Evolutionary conservation across 2,888 invertebrate genomes (phyloP).

Genomic region (Alviniconcha strummeri): DNA sequence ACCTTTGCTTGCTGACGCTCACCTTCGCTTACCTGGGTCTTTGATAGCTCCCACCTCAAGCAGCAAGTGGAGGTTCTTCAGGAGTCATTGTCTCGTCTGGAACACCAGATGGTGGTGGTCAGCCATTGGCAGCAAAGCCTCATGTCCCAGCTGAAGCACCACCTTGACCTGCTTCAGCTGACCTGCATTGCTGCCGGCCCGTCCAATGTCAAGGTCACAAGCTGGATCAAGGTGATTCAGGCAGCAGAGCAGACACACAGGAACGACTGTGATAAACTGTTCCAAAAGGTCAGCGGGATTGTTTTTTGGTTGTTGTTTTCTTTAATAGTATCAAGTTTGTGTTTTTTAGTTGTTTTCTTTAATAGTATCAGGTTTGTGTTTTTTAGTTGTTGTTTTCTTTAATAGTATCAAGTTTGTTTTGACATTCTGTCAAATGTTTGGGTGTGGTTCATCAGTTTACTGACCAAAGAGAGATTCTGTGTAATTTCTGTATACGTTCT

Average conservation of each 20-base stretch:
- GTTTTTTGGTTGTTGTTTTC: no score
- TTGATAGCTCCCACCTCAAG: constrained; percentile 17
- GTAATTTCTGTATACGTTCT: no score
- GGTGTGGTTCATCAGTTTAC: no score
- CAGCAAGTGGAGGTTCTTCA: constrained; percentile 22
- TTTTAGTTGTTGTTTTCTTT: no score
- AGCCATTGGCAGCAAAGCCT: constrained; percentile 14
- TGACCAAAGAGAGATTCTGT: no score
- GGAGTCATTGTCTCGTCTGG: constrained; percentile 8
- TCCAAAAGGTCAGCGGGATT: not conserved
- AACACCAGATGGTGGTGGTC: constrained; percentile 26
- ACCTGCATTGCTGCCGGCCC: not conserved
- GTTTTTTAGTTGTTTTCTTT: no score
- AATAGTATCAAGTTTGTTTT: no score
- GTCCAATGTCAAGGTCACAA: constrained; percentile 13
- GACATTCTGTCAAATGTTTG: no score
- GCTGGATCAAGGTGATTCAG: constrained; percentile 37
- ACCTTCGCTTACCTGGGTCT: no score
- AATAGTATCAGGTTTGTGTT: no score
- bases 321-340: no score
- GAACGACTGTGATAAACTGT: constrained; percentile 31
- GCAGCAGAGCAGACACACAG: constrained; percentile 36
- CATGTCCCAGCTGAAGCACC: constrained; percentile 3
- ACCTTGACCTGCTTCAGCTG: constrained; percentile 25
- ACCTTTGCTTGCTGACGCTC: no score